Evolutionary conservation across 2,888 invertebrate genomes (phyloP).

Genomic region (Tetragonisca angustula): DNA sequence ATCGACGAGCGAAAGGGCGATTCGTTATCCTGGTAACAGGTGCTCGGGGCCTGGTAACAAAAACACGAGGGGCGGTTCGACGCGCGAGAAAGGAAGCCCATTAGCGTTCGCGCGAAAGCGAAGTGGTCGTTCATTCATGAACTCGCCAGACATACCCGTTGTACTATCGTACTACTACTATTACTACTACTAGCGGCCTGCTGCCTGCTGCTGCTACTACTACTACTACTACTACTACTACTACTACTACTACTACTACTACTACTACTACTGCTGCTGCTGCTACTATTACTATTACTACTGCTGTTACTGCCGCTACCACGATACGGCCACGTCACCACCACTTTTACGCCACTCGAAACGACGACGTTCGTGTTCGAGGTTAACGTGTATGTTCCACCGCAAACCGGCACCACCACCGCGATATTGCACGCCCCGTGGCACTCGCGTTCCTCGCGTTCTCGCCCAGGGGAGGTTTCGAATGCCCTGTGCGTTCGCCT

Average conservation of each 20-base stretch:
- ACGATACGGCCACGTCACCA: slow-evolving; percentile 49
- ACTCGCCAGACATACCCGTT: slow-evolving; percentile 67
- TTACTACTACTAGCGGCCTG: slow-evolving; percentile 29
- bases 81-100: slow-evolving; percentile 77
- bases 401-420: slow-evolving; percentile 64
- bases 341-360: slow-evolving; percentile 60
- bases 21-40: slow-evolving; percentile 29
- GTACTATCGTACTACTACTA: slow-evolving; percentile 62
- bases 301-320: slow-evolving; percentile 34
- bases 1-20: slow-evolving; percentile 4
- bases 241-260: slow-evolving; percentile 42
- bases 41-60: slow-evolving; percentile 45
- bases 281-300: slow-evolving; percentile 24
- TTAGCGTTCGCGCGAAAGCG: slow-evolving; percentile 76
- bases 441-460: slow-evolving; percentile 67
- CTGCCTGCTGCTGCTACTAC: slow-evolving; percentile 19
- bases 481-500: slow-evolving; percentile 49
- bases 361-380: slow-evolving; percentile 38
- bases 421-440: slow-evolving; percentile 37
- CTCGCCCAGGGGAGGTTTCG: slow-evolving; percentile 62
- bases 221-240: slow-evolving; percentile 49
- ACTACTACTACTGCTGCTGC: slow-evolving; percentile 34
- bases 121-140: slow-evolving; percentile 81
- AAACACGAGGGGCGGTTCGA: slow-evolving; percentile 56
- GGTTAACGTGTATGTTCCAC: slow-evolving; percentile 63